Base-by-base conservation (phyloP, 2,888 invertebrate species). In the Gnatocerus cornutus region DNA sequence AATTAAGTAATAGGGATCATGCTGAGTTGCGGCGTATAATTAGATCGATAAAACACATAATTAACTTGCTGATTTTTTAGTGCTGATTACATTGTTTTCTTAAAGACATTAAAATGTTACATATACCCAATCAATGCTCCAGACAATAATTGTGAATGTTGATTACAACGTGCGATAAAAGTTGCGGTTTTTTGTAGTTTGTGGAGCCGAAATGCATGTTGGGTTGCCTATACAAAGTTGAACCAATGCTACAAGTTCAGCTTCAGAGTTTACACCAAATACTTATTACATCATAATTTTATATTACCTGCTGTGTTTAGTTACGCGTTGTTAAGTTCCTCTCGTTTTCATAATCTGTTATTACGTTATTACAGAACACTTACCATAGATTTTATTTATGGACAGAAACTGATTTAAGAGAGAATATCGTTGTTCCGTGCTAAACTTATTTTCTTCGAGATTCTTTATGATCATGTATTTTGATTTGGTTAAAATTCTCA, bases 51-150 rank as follows among this genome's bases (percentile, higher is more conserved):
- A 46, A 3, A 1, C 13, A 7, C 16, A 3, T 50, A 46, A 62
- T 62, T 50, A 62, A 39, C 39, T 12, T 50, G 37, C 33, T 37
- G 62, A 62, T 62, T 62, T 62, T 62, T 39, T 10, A 33, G 9
- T 16, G 21, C 50, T 37, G 62, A 62, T 48, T 33, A 50, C 62
- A 62, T 62, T 62, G 50, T 62, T 37, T 56, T 21, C 30, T 9
- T 45, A 30, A 37, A 29, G 14, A 46, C 29, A 46, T 59, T 14
- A 46, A 56, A 56, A 39, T 56, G 39, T 56, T 56, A 56, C 56
- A 56, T 10, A 41, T 56, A 9, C 5, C 14, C 41, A 41, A 41
- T 41, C 33, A 41, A 8, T 39, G 6, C n/a, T n/a, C 6, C 29
- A 29, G 29, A 10, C 13, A 7, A 13, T 53, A 53, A 37, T 53